These are phyloP conservation scores for Ochropleura leucogaster DNA, from an alignment of 2,888 invertebrate species.

Conservation along the genomic window DNA sequence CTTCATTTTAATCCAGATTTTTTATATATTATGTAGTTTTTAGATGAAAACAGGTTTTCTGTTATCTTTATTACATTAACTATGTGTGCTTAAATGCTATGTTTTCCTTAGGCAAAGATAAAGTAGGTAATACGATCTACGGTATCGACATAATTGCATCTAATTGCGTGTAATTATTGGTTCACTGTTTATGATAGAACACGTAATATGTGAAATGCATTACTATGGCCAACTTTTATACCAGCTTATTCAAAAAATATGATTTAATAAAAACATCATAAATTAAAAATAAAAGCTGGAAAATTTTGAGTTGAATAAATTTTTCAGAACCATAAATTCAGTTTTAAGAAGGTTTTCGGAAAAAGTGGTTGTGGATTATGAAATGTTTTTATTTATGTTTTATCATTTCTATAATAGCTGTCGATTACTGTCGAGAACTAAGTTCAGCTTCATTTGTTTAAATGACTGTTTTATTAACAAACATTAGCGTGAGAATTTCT, in stretches of 20 bases:
- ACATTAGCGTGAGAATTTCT: conserved; percentile 27
- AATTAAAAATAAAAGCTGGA: background rate
- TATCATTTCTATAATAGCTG: conserved; percentile 32
- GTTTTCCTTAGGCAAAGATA: background rate
- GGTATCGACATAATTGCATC: conserved; percentile 2
- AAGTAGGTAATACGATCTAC: conserved; percentile 4
- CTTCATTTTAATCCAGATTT: conserved; percentile 1
- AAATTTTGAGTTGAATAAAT: background rate
- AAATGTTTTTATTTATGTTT: conserved; percentile 27
- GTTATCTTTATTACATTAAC: background rate
- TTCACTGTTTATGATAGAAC: background rate
- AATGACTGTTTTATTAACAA: conserved; percentile 26
- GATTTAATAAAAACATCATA: background rate
- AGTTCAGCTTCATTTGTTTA: conserved; percentile 33
- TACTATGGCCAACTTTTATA: background rate
- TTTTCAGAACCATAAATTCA: background rate
- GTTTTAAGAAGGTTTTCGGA: background rate
- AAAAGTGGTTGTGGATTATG: conserved; percentile 11
- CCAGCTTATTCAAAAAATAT: conserved; percentile 3
- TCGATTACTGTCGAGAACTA: conserved; percentile 22
- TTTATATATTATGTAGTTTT: background rate
- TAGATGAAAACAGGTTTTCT: conserved; percentile 5
- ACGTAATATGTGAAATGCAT: background rate
- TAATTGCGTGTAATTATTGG: conserved; percentile 4
- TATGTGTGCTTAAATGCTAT: background rate